phyloP scores from a whole-genome alignment of 2,113 vertebrate genomes.

The Bubo blakistoni region DNA sequence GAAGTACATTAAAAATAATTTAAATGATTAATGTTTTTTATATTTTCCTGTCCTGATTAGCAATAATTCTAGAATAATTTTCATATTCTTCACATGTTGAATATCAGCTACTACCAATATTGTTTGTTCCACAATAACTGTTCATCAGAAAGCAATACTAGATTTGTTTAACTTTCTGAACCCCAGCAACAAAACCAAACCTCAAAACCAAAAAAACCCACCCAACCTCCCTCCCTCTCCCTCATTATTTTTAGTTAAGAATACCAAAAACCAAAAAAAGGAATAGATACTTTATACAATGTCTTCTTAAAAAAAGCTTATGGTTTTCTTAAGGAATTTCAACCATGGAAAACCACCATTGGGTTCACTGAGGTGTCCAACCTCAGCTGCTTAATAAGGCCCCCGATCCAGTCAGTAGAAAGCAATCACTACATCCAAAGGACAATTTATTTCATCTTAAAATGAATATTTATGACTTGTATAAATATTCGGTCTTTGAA shows the following conservation, averaged over 20 bases:
- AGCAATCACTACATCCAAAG: background rate
- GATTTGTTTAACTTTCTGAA: background rate
- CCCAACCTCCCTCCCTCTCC: accelerated
- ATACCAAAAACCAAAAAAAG: background rate
- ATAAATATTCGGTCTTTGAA: background rate
- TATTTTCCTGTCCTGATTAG: background rate
- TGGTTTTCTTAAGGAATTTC: background rate
- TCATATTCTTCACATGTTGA: background rate
- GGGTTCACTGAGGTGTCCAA: background rate
- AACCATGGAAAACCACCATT: background rate
- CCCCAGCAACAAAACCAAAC: background rate
- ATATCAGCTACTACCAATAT: background rate
- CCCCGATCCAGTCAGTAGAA: background rate
- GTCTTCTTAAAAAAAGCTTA: background rate
- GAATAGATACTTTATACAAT: background rate
- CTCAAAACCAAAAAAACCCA: accelerated
- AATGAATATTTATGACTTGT: background rate
- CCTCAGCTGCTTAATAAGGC: background rate
- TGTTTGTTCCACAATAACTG: background rate
- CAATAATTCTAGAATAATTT: background rate
- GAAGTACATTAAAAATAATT: background rate
- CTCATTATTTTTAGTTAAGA: background rate
- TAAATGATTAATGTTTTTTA: background rate
- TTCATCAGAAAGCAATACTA: background rate
- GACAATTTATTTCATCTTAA: background rate